Evolutionary conservation across 2,113 vertebrate genomes (phyloP), one percentile per base, ranked within the genome.

Genomic region (Halcyon senegalensis): DNA sequence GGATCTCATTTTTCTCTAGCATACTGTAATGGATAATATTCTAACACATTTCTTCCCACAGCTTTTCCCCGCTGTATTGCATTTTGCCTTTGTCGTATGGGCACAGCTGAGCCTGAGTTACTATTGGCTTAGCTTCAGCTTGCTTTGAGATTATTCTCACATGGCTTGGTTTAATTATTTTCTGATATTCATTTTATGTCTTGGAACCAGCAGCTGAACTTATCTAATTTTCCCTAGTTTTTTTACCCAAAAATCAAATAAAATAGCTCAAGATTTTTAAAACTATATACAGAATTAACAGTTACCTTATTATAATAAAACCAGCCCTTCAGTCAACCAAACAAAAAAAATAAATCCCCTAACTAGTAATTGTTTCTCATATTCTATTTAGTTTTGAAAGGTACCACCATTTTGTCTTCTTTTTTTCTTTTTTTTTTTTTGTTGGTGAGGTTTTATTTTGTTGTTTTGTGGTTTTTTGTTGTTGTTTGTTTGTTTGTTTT

Each of bases 161-260:
- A 4, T 90, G 84, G 44, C 64, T 97, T 90, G 77, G 66, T 97
- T 96, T 97, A 96, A 97, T 94, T 97, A 92, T 95, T 95, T 92
- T 75, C 89, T 97, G 86, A 81, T 92, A 70, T 56, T 97, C 67
- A 77, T 93, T 90, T 93, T 87, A 76, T 70, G n/a, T 69, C 90
- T 98, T 96, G 94, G 92, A 98, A 93, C 24, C 16, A 76, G 69
- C 43, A 95, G 31, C 23, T 80, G 35, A 55, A 80, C 4, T 95
- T 80, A 92, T 43, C 64, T 94, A 55, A 43, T 92, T 90, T 94
- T 88, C 69, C 50, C 70, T 95, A 80, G 79, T 21, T 74, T 73
- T 90, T 75, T 68, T 53, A 96, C 83, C 66, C 89, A 69, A 94
- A 95, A 84, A 85, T 91, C 55, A 81, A 51, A 69, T 72, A 24